These are phyloP conservation scores for Tupaia chinensis DNA, from an alignment of 2,113 vertebrate genomes.

Conservation along the genomic window DNA sequence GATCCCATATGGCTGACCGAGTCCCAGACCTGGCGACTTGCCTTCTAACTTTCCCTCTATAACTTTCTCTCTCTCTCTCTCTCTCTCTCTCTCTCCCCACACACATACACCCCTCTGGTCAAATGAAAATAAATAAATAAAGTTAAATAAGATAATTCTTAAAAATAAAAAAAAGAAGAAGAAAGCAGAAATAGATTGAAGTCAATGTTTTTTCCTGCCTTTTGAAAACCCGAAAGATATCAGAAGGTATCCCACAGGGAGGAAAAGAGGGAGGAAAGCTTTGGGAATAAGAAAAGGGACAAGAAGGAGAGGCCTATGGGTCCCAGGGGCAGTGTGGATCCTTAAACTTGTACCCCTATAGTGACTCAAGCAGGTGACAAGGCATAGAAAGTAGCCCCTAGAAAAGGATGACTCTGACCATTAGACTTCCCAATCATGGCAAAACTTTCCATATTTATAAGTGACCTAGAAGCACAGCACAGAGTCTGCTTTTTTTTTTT, in stretches of 20 bases:
- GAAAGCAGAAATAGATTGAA: conserved; percentile 5
- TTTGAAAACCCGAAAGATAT: conserved; percentile 35
- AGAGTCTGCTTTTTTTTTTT: neutral
- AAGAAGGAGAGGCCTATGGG: neutral
- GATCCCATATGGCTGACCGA: too few species aligned
- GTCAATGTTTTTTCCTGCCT: neutral
- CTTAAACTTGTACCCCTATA: neutral
- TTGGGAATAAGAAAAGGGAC: neutral
- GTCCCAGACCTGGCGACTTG: too few species aligned
- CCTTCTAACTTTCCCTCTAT: too few species aligned
- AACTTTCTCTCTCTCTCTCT: too few species aligned
- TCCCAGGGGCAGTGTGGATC: neutral
- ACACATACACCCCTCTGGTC: too few species aligned
- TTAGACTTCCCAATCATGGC: neutral
- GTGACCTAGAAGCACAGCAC: neutral
- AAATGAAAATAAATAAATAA: too few species aligned
- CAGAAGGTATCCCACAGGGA: neutral
- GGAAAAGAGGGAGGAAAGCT: neutral
- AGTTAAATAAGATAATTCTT: too few species aligned
- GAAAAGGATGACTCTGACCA: neutral
- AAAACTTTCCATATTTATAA: neutral
- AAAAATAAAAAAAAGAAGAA: too few species aligned
- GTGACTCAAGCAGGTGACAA: neutral
- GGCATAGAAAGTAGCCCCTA: neutral
- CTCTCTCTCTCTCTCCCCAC: too few species aligned